A percentile compares a stretch with the other conserved stretches of the same genome.
Evolutionary conservation across 2,113 vertebrate genomes (phyloP).

Genomic region (Montifringilla adamsi): DNA sequence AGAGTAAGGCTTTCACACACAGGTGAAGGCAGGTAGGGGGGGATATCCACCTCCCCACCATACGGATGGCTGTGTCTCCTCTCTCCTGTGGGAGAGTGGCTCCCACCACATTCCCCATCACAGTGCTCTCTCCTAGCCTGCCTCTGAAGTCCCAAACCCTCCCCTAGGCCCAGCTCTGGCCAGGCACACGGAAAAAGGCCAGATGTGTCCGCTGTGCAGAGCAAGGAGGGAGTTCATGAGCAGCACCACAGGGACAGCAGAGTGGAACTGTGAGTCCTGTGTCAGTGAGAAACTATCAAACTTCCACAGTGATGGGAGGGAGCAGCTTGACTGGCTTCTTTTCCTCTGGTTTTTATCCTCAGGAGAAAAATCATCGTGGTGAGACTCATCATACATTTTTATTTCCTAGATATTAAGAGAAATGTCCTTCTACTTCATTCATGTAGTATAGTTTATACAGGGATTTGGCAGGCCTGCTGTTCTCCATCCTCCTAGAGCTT

Average conservation of each 20-base stretch:
- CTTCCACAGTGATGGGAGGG: not conserved
- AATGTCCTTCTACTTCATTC: constrained; percentile 12
- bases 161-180: not conserved
- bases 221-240: not conserved
- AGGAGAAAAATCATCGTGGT: not conserved
- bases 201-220: not conserved
- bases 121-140: not conserved
- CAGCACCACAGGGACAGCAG: not conserved
- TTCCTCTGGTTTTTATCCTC: not conserved
- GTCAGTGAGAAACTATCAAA: not conserved
- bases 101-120: not conserved
- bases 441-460: not conserved
- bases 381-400: constrained; percentile 11
- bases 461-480: constrained; percentile 9
- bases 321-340: not conserved
- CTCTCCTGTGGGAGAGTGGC: not conserved
- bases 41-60: not conserved
- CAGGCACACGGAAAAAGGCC: not conserved
- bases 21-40: not conserved
- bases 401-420: constrained; percentile 24
- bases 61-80: accelerated
- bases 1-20: not conserved
- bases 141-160: not conserved
- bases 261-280: not conserved
- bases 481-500: not conserved